Percentiles rank a stretch among this genome's conserved stretches.
Evolutionary conservation across 1,140 invertebrate genomes (phyloP).

Genomic region (Drosophila sturtevanti): DNA sequence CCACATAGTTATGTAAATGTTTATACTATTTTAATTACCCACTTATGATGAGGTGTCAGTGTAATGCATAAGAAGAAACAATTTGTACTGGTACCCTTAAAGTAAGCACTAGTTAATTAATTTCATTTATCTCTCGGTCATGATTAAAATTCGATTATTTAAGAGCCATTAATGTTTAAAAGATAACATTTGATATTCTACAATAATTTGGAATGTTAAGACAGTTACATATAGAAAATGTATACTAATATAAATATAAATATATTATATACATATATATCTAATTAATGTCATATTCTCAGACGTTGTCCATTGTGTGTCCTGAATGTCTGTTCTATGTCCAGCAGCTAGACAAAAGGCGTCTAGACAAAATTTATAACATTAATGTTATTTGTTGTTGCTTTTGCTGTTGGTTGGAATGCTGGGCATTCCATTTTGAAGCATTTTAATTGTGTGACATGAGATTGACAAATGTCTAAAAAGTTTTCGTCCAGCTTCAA

Average conservation of each 20-base stretch:
- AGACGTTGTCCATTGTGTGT: conserved; percentile 2
- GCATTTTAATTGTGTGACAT: conserved; percentile 60
- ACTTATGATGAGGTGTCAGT: too few relatives aligned
- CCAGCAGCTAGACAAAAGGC: conserved; percentile 64
- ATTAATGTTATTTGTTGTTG: conserved; percentile 42
- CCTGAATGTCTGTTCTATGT: conserved; percentile 15
- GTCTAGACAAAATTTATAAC: conserved; percentile 77
- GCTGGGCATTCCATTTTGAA: conserved; percentile 41
- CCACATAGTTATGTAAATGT: too few relatives aligned
- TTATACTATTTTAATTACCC: too few relatives aligned
- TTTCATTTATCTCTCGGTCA: not conserved
- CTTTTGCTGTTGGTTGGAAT: conserved; percentile 14
- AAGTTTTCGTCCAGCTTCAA: not conserved
- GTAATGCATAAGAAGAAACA: too few relatives aligned
- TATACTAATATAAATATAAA: not conserved
- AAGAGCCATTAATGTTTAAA: not conserved
- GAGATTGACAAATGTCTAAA: conserved; percentile 62
- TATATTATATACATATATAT: not conserved
- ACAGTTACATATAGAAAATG: conserved; percentile 12
- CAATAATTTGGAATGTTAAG: not conserved
- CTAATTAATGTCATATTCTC: not conserved
- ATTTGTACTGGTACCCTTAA: too few relatives aligned
- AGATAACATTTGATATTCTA: not conserved
- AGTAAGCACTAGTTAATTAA: not conserved
- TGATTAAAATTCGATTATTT: not conserved